These are phyloP conservation scores for Sminthurides aquaticus DNA, from an alignment of 2,888 invertebrate species.

Conservation along the genomic window DNA sequence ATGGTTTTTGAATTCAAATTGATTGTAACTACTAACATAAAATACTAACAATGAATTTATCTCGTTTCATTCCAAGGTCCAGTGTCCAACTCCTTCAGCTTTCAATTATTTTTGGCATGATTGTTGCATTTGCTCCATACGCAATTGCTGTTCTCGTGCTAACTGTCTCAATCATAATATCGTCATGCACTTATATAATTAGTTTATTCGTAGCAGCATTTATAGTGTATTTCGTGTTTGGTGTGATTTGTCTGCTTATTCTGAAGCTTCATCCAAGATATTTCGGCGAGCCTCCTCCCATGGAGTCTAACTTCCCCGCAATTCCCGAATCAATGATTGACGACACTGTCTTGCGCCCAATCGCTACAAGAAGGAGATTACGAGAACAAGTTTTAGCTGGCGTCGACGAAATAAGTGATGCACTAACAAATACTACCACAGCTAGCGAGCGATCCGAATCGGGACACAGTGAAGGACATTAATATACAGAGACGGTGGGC, in stretches of 20 bases:
- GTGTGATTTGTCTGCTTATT: conserved; percentile 10
- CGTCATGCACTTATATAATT: conserved; percentile 19
- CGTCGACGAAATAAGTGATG: too few relatives aligned
- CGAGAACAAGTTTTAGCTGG: too few relatives aligned
- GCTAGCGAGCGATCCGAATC: too few relatives aligned
- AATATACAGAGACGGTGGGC: too few relatives aligned
- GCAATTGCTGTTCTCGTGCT: conserved; percentile 14
- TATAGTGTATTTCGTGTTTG: conserved; percentile 15
- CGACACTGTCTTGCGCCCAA: background rate
- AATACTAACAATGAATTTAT: conserved; percentile 3
- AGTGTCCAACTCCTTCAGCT: background rate
- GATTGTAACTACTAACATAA: too few relatives aligned
- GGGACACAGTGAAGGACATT: too few relatives aligned
- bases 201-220: conserved; percentile 13
- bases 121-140: conserved; percentile 16
- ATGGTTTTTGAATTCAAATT: too few relatives aligned
- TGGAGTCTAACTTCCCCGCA: too few relatives aligned
- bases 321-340: background rate
- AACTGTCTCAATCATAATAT: conserved; percentile 14
- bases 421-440: too few relatives aligned
- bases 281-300: background rate
- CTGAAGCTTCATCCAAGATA: conserved; percentile 13
- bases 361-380: background rate
- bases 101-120: conserved; percentile 5
- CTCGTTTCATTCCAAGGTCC: background rate